These are phyloP conservation scores for Scelioninae gen. 1 DNA, from an alignment of 2,888 invertebrate genomes.

Conservation along the genomic window DNA sequence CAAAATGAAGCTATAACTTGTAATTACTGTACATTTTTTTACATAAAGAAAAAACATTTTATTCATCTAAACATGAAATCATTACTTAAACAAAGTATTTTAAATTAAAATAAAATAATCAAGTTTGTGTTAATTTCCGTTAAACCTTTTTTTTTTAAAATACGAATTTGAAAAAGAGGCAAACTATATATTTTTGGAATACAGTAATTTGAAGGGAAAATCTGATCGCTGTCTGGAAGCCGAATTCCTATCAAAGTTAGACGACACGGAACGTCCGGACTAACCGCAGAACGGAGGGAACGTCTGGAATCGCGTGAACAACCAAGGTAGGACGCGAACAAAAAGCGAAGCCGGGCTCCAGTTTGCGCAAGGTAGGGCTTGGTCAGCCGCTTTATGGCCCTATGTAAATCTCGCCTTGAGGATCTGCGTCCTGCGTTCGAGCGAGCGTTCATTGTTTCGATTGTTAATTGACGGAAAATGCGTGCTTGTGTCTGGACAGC, in stretches of 20 bases:
- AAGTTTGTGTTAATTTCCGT: no score
- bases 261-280: constrained; percentile 10
- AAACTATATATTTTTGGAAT: no score
- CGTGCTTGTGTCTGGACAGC: background rate
- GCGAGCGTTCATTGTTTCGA: constrained; percentile 4
- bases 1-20: no score
- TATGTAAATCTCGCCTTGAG: constrained; percentile 10
- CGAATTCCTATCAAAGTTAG: constrained; percentile 20
- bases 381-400: constrained; percentile 11
- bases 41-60: no score
- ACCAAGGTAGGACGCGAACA: constrained; percentile 24
- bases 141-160: no score
- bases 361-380: constrained; percentile 16
- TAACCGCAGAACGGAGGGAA: constrained; percentile 33
- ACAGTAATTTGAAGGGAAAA: no score
- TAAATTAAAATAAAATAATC: no score
- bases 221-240: background rate
- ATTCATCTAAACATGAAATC: no score
- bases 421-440: no score
- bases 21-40: no score
- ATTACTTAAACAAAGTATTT: no score
- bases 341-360: constrained; percentile 21
- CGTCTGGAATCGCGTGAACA: constrained; percentile 24
- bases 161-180: no score
- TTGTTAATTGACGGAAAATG: constrained; percentile 1